phyloP scores from a whole-genome alignment of 2,113 vertebrate species.

The Erpornis zantholeuca region DNA sequence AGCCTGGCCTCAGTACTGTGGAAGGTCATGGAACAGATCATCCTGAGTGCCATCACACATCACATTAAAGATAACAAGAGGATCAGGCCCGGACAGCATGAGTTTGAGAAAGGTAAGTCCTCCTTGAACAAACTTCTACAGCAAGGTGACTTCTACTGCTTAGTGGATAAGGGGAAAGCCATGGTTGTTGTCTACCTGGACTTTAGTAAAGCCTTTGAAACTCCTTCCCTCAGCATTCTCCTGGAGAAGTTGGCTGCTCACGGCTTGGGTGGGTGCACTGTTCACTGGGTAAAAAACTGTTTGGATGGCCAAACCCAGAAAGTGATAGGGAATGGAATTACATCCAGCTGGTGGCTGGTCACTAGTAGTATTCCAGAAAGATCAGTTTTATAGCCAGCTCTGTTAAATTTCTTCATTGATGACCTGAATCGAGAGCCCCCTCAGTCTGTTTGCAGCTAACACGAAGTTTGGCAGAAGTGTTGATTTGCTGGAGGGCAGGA shows the following conservation, averaged over 20 bases:
- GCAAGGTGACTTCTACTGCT: background rate
- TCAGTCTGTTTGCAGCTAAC: background rate
- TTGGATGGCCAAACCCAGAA: background rate
- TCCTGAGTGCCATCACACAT: background rate
- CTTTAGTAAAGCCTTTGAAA: background rate
- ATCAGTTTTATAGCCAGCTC: background rate
- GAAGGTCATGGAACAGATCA: background rate
- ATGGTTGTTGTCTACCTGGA: background rate
- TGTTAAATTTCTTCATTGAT: background rate
- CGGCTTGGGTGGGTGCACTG: background rate
- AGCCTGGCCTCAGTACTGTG: background rate
- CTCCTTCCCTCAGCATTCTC: background rate
- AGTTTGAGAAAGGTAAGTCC: background rate
- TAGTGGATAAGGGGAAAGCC: background rate
- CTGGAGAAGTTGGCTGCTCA: background rate
- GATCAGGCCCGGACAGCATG: background rate
- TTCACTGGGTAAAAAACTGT: background rate
- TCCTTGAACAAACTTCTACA: background rate
- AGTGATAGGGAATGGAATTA: background rate
- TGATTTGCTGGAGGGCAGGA: background rate
- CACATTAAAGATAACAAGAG: background rate
- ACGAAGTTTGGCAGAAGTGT: background rate
- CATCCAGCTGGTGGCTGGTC: background rate
- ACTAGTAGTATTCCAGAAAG: background rate
- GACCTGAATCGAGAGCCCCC: accelerated